Base-by-base conservation (phyloP, 1,140 invertebrate genomes). In the Drosophila truncata region DNA sequence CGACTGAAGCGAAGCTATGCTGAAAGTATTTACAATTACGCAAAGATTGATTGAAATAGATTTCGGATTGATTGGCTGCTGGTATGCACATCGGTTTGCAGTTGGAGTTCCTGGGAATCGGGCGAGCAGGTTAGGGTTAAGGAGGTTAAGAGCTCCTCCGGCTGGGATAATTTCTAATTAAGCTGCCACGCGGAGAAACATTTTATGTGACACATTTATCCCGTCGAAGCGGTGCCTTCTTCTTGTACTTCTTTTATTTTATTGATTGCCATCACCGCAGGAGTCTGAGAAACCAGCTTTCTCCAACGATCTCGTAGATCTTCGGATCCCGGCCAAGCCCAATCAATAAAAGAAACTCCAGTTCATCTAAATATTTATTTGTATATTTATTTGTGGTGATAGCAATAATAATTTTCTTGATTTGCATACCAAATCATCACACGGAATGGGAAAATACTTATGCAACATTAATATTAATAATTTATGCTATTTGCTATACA, bases 11-110 rank as follows among this genome's bases (percentile, higher is more conserved):
- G 33, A 11, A 84, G 80, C 82, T 90, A 90, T 90, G 85, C 88
- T 90, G 85, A 90, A 90, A 90, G 85, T 90, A 90, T 90, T 90
- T 90, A 90, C 85, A 90, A 90, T 90, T 90, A 90, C 85, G 85
- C 81, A 90, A 90, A 90, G 85, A 88, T 88, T 88, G 85, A 88
- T 88, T 88, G 85, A 88, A 88, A 88, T 88, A 88, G 85, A 88
- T 88, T 88, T 88, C 78, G 78, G 85, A 88, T 88, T 88, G 85
- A 88, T 88, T 88, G 82, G 82, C 82, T 85, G 63, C 67, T 85
- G 80, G 84, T 88, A 90, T 88, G 84, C 84, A 88, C 84, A 84
- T 59, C 61, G 74, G 50, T 46, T 39, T 49, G 50, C 20, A 74
- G 62, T 65, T 63, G 18, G 46, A 55, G 52, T 55, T 55, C 52